Base-by-base conservation (phyloP, 2,888 invertebrate species). In the Bombylius major region DNA sequence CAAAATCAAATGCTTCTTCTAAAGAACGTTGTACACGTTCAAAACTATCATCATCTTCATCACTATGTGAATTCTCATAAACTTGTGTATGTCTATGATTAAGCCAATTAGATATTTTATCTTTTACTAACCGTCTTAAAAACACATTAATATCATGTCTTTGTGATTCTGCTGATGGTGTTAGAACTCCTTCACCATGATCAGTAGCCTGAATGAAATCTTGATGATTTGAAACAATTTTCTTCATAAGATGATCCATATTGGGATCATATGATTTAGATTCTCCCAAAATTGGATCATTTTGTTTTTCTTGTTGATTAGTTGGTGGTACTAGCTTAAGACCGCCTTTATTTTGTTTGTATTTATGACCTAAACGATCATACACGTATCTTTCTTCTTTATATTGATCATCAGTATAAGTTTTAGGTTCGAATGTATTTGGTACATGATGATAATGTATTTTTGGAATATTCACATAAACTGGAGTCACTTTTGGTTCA, bases 231-330 rank as follows among this genome's bases (percentile, higher is more conserved):
- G 66, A 64, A 5, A 72, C 60, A 51, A 71, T 66, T 42, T 67
- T 66, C 9, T 66, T 62, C 14, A 72, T 71, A 4, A 70, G 64
- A 53, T 62, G 64, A 56, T 71, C 70, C 55, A 72, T 62, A 5
- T 68, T 64, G 4, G 63, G 61, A 56, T 69, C 63, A 32, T 54
- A 39, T 5, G 34, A 33, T 42, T 1, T 42, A 1, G 39, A 42
- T 33, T 32, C 45, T n/a, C 13, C 54, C 45, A 23, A 5, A 14
- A 52, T 4, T 13, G 63, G 50, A 14, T 64, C 63, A 33, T 34
- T 34, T 11, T 47, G 47, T 14, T 47, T 47, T 9, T 47, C 23
- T 23, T 36, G n/a, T 13, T 46, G 14, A 11, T 42, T 11, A 14
- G 52, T 64, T 12, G 71, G 66, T 42, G 65, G 55, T 31, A 70